A percentile compares a stretch with the other conserved stretches of the same genome.
Conservation (phyloP, 2,113 vertebrate genomes). For the Crotalus helleri region DNA sequence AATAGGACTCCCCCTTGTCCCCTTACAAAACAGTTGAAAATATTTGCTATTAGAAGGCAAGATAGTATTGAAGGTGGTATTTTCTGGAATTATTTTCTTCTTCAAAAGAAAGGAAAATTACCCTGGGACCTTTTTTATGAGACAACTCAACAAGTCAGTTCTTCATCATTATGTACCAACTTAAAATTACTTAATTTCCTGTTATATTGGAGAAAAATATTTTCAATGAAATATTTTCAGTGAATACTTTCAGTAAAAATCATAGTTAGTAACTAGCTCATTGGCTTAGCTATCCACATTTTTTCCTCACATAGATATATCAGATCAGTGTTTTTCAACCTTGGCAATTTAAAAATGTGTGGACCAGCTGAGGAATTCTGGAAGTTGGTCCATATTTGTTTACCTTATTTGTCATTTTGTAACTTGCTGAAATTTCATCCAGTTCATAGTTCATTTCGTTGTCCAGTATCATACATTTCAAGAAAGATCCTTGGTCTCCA, state of each 20-base stretch:
- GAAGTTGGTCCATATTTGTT: not conserved
- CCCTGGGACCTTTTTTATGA: not conserved
- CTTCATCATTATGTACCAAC: not conserved
- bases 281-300: not conserved
- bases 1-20: too few relatives aligned
- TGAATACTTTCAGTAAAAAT: not conserved
- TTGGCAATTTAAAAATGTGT: not conserved
- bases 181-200: not conserved
- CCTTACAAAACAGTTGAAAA: too few relatives aligned
- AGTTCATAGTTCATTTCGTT: not conserved
- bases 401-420: not conserved
- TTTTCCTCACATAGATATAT: constrained; percentile 1
- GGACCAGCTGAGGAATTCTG: not conserved
- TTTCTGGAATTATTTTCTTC: not conserved
- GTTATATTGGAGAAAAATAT: not conserved
- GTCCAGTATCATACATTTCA: not conserved
- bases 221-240: not conserved
- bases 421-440: not conserved
- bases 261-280: not conserved
- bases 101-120: not conserved
- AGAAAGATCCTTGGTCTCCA: not conserved
- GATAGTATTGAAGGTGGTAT: not conserved
- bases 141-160: not conserved
- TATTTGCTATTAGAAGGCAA: too few relatives aligned
- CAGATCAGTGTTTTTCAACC: not conserved